Conservation (phyloP, 2,888 invertebrate species). For the Papilio gigon region DNA sequence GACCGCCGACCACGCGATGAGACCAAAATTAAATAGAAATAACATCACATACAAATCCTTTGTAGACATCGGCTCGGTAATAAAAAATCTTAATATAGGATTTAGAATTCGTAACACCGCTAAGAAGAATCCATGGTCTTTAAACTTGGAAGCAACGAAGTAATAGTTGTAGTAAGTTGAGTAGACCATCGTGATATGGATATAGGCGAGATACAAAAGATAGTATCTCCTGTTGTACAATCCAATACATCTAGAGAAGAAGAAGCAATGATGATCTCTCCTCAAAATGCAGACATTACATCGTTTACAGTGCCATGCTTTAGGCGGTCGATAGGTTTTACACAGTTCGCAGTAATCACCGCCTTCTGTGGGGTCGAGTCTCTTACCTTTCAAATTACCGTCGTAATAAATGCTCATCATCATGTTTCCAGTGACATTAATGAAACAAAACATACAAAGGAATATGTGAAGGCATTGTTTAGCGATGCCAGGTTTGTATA, state of each 20-base stretch:
- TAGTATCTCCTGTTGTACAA: conserved; percentile 91
- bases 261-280: conserved; percentile 92
- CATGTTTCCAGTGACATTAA: conserved; percentile 67
- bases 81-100: conserved; percentile 53
- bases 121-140: conserved; percentile 50
- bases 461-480: conserved; percentile 55
- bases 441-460: conserved; percentile 56
- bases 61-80: conserved; percentile 50
- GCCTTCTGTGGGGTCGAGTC: conserved; percentile 53
- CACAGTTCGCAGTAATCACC: conserved; percentile 87
- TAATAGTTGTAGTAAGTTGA: conserved; percentile 84
- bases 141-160: conserved; percentile 79
- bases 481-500: conserved; percentile 50
- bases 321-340: conserved; percentile 85
- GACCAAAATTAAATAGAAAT: conserved; percentile 53
- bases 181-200: conserved; percentile 86
- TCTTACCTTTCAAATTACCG: conserved; percentile 50
- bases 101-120: conserved; percentile 55
- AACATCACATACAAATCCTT: conserved; percentile 58
- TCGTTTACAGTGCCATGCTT: conserved; percentile 92
- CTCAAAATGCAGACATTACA: conserved; percentile 91
- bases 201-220: conserved; percentile 86
- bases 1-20: conserved; percentile 55
- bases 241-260: conserved; percentile 92
- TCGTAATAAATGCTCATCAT: conserved; percentile 57